Evolutionary conservation across 2,888 invertebrate species (phyloP).

Genomic region (Heliothis peltigera): DNA sequence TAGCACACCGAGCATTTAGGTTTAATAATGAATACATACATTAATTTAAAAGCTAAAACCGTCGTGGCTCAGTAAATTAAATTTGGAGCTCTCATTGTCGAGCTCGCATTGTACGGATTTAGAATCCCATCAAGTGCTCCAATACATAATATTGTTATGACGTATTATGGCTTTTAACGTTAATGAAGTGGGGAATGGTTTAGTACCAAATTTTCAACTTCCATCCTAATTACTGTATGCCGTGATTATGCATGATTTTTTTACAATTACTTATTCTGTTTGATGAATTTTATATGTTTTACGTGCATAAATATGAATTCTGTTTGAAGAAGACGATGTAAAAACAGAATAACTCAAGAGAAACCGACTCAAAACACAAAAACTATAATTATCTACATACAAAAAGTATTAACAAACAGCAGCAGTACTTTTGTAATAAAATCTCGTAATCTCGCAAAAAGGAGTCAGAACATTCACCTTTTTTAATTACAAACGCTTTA

Average conservation of each 20-base stretch:
- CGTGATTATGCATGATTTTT: too few species aligned
- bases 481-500: slow-evolving; percentile 73
- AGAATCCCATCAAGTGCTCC: slow-evolving; percentile 48
- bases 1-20: slow-evolving; percentile 17
- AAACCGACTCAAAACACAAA: background rate
- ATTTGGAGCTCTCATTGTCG: slow-evolving; percentile 22
- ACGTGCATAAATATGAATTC: too few species aligned
- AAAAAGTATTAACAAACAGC: slow-evolving; percentile 35
- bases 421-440: slow-evolving; percentile 48
- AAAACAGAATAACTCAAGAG: background rate
- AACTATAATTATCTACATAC: background rate
- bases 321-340: background rate
- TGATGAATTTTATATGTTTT: too few species aligned
- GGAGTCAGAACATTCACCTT: slow-evolving; percentile 56
- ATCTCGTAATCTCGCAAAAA: slow-evolving; percentile 52
- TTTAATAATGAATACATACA: slow-evolving; percentile 8
- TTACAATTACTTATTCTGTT: too few species aligned
- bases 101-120: slow-evolving; percentile 37
- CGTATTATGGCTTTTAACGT: slow-evolving; percentile 33
- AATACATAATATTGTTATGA: slow-evolving; percentile 46
- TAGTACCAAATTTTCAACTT: slow-evolving; percentile 3
- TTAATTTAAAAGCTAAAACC: slow-evolving; percentile 27
- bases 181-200: slow-evolving; percentile 27
- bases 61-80: slow-evolving; percentile 34
- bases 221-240: background rate